A percentile compares a stretch with the other conserved stretches of the same genome.
These are phyloP conservation scores for Butastur rufipennis DNA, from an alignment of 2,113 vertebrate species.

Conservation along the genomic window DNA sequence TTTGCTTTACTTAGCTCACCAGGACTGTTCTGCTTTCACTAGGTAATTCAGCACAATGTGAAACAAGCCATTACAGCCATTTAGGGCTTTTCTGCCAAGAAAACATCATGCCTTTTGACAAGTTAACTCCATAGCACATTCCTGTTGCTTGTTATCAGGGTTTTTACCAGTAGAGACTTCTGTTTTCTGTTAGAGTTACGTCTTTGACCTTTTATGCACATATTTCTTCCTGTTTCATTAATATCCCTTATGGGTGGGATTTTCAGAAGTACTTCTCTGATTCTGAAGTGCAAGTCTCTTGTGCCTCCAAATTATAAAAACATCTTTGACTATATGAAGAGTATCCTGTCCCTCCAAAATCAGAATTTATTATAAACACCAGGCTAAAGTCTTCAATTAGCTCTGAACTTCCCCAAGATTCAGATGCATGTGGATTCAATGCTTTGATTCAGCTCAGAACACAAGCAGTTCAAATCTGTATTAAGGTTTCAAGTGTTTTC, in stretches of 20 bases:
- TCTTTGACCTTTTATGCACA: background rate
- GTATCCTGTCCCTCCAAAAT: background rate
- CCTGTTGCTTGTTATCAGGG: background rate
- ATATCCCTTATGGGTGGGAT: background rate
- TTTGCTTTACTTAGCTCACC: background rate
- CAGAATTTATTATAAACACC: background rate
- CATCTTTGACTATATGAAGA: background rate
- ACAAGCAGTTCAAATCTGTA: background rate
- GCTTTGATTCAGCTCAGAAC: background rate
- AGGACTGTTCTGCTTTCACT: background rate
- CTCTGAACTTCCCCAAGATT: background rate
- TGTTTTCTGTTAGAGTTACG: background rate
- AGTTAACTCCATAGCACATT: background rate
- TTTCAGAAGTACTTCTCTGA: background rate
- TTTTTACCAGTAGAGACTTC: background rate
- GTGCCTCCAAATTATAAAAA: background rate
- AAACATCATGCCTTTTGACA: background rate
- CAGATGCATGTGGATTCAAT: background rate
- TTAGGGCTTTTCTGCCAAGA: background rate
- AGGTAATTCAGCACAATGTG: background rate
- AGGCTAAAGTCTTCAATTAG: background rate
- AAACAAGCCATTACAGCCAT: background rate
- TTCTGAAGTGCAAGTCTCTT: background rate
- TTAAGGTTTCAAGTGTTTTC: background rate
- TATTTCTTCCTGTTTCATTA: conserved; percentile 19